Conservation (phyloP, 2,888 invertebrate species). For the Caenorhabditis auriculariae region DNA sequence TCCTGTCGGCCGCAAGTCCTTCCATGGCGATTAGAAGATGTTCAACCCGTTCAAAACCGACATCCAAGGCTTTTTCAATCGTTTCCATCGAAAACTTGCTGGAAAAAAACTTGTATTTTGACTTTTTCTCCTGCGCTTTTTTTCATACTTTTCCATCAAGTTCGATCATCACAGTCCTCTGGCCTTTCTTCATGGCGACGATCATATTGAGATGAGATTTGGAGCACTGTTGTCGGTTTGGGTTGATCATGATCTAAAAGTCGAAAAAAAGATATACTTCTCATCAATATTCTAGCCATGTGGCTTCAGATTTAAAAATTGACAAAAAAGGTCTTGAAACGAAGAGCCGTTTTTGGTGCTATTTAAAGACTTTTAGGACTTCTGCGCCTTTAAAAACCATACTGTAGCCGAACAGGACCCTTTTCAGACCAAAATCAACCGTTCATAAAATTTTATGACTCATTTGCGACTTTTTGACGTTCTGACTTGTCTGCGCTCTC, state of each 20-base stretch:
- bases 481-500: too few species aligned
- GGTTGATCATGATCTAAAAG: conserved; percentile 75
- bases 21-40: conserved; percentile 65
- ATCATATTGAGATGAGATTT: conserved; percentile 81
- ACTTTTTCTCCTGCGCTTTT: too few species aligned
- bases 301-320: too few species aligned
- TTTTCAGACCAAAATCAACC: too few species aligned
- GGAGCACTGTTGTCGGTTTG: conserved; percentile 80
- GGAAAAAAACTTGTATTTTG: conserved; percentile 1
- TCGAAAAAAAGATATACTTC: too few species aligned
- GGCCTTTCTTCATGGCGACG: conserved; percentile 77
- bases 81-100: conserved; percentile 8
- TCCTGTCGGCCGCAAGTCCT: conserved; percentile 14
- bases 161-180: conserved; percentile 60
- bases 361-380: too few species aligned
- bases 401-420: too few species aligned
- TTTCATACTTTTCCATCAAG: conserved; percentile 55
- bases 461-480: too few species aligned
- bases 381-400: too few species aligned
- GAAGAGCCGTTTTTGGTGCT: too few species aligned
- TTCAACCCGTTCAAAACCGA: conserved; percentile 35
- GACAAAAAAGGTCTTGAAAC: background rate
- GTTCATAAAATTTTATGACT: too few species aligned
- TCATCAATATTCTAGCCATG: too few species aligned
- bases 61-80: conserved; percentile 41